phyloP scores from a whole-genome alignment of 1,140 invertebrate genomes.

The Aricia agestis region DNA sequence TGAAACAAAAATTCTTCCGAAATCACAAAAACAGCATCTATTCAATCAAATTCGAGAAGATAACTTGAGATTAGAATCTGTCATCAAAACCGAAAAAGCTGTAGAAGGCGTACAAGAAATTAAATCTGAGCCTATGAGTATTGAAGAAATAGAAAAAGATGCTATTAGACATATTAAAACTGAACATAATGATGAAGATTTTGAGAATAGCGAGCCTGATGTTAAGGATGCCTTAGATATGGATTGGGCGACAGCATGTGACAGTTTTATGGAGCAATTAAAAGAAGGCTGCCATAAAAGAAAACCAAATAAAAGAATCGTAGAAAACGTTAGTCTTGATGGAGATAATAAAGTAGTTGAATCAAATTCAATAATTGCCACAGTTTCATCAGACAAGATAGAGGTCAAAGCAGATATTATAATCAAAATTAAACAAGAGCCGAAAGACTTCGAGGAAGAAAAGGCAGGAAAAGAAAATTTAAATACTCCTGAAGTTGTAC shows the following conservation, averaged over 20 bases:
- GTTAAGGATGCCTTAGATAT: slow-evolving; percentile 64
- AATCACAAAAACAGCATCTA: slow-evolving; percentile 67
- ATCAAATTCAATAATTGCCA: slow-evolving; percentile 16
- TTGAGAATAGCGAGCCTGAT: slow-evolving; percentile 31
- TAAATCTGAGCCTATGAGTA: slow-evolving; percentile 68
- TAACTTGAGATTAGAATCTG: slow-evolving; percentile 64
- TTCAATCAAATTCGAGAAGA: slow-evolving; percentile 71
- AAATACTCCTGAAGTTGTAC: slow-evolving; percentile 16
- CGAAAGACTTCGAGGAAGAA: slow-evolving; percentile 46
- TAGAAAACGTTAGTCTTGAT: slow-evolving; percentile 40
- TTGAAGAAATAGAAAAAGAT: slow-evolving; percentile 70
- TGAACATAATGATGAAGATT: slow-evolving; percentile 49
- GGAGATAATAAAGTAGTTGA: slow-evolving; percentile 49
- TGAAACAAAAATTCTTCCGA: slow-evolving; percentile 52
- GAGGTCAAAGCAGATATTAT: slow-evolving; percentile 8
- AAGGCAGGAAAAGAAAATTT: slow-evolving; percentile 37
- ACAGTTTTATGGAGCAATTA: slow-evolving; percentile 83
- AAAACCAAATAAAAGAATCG: slow-evolving; percentile 74
- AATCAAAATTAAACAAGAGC: slow-evolving; percentile 61
- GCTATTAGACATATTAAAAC: slow-evolving; percentile 59
- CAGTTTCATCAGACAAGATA: background rate
- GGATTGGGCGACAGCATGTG: slow-evolving; percentile 80
- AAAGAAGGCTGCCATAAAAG: slow-evolving; percentile 78
- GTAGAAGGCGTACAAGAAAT: slow-evolving; percentile 46
- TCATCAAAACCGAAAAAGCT: slow-evolving; percentile 57